These are phyloP conservation scores for Stratiomys singularior DNA, from an alignment of 2,888 invertebrate genomes.

Conservation along the genomic window DNA sequence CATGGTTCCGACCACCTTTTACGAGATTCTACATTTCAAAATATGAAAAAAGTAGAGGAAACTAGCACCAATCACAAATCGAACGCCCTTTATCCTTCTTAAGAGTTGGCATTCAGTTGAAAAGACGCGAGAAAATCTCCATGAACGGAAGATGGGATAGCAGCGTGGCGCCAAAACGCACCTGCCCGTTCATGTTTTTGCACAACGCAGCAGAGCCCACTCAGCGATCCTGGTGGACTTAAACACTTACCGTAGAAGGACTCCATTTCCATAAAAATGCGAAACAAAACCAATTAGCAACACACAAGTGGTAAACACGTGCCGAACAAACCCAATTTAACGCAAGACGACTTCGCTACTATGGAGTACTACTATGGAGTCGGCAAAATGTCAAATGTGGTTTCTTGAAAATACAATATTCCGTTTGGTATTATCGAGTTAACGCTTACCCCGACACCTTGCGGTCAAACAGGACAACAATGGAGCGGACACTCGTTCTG, in stretches of 20 bases:
- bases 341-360: neutral
- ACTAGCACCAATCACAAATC: neutral
- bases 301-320: neutral
- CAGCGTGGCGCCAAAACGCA: conserved; percentile 39
- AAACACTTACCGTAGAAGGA: conserved; percentile 78
- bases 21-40: no score
- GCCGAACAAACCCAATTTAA: neutral
- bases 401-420: neutral
- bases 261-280: conserved; percentile 73
- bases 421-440: neutral
- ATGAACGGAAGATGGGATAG: neutral
- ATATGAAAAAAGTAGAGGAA: no score
- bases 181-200: neutral
- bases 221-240: conserved; percentile 58
- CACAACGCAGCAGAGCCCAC: neutral
- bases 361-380: conserved; percentile 43
- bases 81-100: neutral
- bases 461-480: neutral
- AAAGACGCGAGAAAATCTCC: neutral
- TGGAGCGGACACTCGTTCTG: no score
- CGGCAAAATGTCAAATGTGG: conserved; percentile 34
- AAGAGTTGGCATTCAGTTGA: neutral
- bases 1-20: no score
- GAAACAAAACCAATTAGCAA: neutral
- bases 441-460: neutral